Base-by-base conservation (phyloP, 2,888 invertebrate genomes). In the Andrena bucephala region DNA sequence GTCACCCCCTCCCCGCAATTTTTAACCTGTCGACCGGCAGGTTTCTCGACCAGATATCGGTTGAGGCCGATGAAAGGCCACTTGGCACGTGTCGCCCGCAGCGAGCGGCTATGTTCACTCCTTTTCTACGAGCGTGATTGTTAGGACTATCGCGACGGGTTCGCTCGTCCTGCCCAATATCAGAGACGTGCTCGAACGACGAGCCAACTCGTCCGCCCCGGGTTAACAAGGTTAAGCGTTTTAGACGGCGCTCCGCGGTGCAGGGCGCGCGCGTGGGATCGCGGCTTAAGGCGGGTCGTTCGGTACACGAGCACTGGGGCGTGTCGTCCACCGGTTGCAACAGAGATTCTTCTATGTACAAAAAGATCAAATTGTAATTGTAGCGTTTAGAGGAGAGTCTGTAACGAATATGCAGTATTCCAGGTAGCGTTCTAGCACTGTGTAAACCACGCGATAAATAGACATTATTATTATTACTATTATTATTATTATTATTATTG, bases 321-420 rank as follows among this genome's bases (percentile, higher is more conserved):
- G 42, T 20, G 62, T 70, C 76, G 71, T 76, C 67, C 83, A 71
- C 70, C 83, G 70, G 71, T 70, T 10, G 79, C 59, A 65, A 60
- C 52, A 72, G 80, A 77, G 86, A 77, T 82, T 81, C 82, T 88
- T 89, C 86, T 81, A 87, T 91, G 91, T 91, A 92, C 90, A 91
- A 86, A 93, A 50, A 83, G 93, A 92, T 91, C 90, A 91, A 93
- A 91, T 92, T 90, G 85, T 91, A 92, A 91, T 89, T 87, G 88
- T 92, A 92, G 91, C 86, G 81, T 80, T 86, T 92, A 92, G 90
- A 73, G 92, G 90, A 68, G 81, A 81, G 73, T 89, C 88, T 89
- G 88, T 89, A 87, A 88, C 85, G 83, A 70, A 87, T 89, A 87
- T 89, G 84, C 92, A 91, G 92, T 92, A 92, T 91, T 92, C 86